Evolutionary conservation across 2,888 invertebrate genomes (phyloP).

Genomic region (Melieria crassipennis): DNA sequence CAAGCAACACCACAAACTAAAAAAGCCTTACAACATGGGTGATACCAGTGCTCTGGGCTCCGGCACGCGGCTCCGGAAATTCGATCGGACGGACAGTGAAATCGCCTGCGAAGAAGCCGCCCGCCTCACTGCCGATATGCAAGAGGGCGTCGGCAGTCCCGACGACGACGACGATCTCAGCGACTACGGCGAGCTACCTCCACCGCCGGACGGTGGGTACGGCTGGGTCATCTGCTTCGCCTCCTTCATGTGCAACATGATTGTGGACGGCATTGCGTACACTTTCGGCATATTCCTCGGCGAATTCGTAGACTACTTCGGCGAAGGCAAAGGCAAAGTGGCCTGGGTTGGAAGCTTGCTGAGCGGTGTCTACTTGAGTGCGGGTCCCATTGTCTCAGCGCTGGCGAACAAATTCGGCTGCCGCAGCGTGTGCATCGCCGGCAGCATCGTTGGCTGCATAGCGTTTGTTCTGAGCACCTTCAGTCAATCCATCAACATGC

Average conservation of each 20-base stretch:
- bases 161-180: conserved; percentile 71
- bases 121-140: conserved; percentile 74
- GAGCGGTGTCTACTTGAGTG: conserved; percentile 94
- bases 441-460: conserved; percentile 83
- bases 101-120: conserved; percentile 86
- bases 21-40: conserved; percentile 46
- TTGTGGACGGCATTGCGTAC: conserved; percentile 98
- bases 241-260: conserved; percentile 97
- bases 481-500: conserved; percentile 84
- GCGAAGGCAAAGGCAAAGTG: conserved; percentile 85
- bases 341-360: conserved; percentile 96
- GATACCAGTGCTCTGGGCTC: conserved; percentile 53
- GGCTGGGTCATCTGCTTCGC: conserved; percentile 95
- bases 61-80: conserved; percentile 66
- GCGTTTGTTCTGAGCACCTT: conserved; percentile 91
- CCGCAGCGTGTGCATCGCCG: conserved; percentile 91
- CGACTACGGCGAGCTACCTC: conserved; percentile 82
- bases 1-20: background rate
- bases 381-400: conserved; percentile 95
- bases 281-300: conserved; percentile 94
- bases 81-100: conserved; percentile 80
- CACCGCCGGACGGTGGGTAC: conserved; percentile 90
- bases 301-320: conserved; percentile 82
- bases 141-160: conserved; percentile 67
- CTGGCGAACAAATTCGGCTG: conserved; percentile 97